Conservation (phyloP, 2,797 vertebrate genomes). For the Tiaroga cobitis region DNA sequence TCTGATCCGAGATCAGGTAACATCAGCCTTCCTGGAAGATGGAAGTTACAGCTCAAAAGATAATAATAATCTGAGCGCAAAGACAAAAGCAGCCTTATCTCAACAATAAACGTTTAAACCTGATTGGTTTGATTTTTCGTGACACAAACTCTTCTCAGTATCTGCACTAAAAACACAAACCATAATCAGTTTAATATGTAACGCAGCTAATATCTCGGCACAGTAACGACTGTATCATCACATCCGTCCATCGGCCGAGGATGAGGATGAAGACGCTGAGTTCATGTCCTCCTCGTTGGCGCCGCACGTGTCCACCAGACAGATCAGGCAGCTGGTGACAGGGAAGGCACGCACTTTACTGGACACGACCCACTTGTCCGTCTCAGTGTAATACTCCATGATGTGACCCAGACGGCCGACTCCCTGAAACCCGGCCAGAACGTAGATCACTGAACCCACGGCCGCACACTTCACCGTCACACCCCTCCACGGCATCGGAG, state of each 20-base stretch:
- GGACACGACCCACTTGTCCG: conserved; percentile 94
- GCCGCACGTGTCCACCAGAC: conserved; percentile 95
- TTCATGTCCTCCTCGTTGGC: conserved; percentile 91
- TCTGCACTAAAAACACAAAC: not conserved
- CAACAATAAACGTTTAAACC: not conserved
- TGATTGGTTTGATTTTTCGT: no score
- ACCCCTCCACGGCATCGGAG: conserved; percentile 95
- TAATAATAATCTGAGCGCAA: not conserved
- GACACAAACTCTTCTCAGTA: not conserved
- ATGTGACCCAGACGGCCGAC: conserved; percentile 93
- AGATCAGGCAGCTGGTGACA: conserved; percentile 97
- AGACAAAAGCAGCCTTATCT: not conserved
- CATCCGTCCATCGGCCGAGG: not conserved
- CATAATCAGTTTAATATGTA: not conserved
- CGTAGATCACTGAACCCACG: conserved; percentile 89
- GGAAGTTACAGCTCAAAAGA: not conserved
- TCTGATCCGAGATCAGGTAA: not conserved
- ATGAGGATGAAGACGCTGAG: conserved; percentile 53
- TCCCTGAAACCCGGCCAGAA: conserved; percentile 95
- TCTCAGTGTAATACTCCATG: conserved; percentile 93
- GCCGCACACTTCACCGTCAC: conserved; percentile 96
- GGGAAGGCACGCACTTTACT: conserved; percentile 95
- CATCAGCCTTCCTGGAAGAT: not conserved
- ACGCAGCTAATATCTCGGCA: not conserved
- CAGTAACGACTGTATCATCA: not conserved